Conservation (phyloP, 2,797 vertebrate genomes). For the Phyllotis vaccarum region DNA sequence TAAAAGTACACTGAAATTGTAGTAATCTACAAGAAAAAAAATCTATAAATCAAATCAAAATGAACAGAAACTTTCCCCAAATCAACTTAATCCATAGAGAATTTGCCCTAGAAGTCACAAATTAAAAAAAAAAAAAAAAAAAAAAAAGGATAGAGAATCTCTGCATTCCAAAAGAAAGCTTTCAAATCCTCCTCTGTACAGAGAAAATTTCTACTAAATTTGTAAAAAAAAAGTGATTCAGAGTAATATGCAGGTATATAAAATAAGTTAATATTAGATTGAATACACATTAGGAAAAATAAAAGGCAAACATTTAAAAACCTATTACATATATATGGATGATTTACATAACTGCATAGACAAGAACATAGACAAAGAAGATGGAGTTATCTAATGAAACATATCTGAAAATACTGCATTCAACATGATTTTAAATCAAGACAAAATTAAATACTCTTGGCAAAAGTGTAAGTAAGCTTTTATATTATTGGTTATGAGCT, state of each 20-base stretch:
- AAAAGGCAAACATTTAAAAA: background rate
- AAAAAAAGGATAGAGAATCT: background rate
- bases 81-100: background rate
- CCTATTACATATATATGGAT: background rate
- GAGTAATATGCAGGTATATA: background rate
- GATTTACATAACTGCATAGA: background rate
- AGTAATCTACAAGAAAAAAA: background rate
- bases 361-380: background rate
- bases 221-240: background rate
- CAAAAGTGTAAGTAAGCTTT: background rate
- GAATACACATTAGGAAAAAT: background rate
- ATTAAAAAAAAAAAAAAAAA: slow-evolving; percentile 4
- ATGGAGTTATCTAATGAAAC: background rate
- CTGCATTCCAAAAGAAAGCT: background rate
- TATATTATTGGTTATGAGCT: background rate
- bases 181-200: background rate
- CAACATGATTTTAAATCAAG: background rate
- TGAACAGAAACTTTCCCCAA: background rate
- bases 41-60: background rate
- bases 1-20: background rate
- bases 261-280: background rate
- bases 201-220: background rate
- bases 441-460: background rate
- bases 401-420: background rate
- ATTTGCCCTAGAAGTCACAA: background rate